A percentile compares a stretch with the other conserved stretches of the same genome.
These are phyloP conservation scores for Mimas tiliae DNA, from an alignment of 2,888 invertebrate genomes.

Conservation along the genomic window DNA sequence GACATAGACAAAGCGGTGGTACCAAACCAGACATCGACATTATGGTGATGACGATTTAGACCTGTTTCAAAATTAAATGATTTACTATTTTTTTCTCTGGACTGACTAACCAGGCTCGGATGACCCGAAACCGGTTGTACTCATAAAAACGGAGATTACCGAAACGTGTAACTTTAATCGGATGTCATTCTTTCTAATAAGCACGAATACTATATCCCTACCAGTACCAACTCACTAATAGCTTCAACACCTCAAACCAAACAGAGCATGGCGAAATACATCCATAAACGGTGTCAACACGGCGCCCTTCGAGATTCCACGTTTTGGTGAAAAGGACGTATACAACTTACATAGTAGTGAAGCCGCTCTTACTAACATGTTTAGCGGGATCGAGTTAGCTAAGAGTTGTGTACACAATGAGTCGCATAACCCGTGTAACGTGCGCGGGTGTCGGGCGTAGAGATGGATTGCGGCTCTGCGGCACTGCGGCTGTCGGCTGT, in stretches of 20 bases:
- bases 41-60: too few relatives aligned
- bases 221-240: background rate
- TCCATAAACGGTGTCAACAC: slow-evolving; percentile 20
- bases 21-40: too few relatives aligned
- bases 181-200: background rate
- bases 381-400: slow-evolving; percentile 37
- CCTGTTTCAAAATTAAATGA: too few relatives aligned
- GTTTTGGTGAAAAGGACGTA: slow-evolving; percentile 16
- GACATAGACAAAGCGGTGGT: too few relatives aligned
- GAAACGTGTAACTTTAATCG: too few relatives aligned
- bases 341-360: slow-evolving; percentile 21
- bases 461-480: slow-evolving; percentile 16
- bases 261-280: slow-evolving; percentile 13
- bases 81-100: too few relatives aligned
- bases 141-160: too few relatives aligned
- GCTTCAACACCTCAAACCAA: slow-evolving; percentile 9
- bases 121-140: too few relatives aligned
- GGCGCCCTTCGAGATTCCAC: slow-evolving; percentile 13
- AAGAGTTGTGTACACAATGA: slow-evolving; percentile 44
- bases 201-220: background rate
- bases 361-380: slow-evolving; percentile 18
- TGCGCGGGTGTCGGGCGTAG: slow-evolving; percentile 40
- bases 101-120: too few relatives aligned
- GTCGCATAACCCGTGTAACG: slow-evolving; percentile 43
- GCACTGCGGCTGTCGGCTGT: slow-evolving; percentile 29